Percentiles rank a stretch among this genome's conserved stretches.
Evolutionary conservation across 2,797 vertebrate genomes (phyloP).

Genomic region (Semaprochilodus insignis): DNA sequence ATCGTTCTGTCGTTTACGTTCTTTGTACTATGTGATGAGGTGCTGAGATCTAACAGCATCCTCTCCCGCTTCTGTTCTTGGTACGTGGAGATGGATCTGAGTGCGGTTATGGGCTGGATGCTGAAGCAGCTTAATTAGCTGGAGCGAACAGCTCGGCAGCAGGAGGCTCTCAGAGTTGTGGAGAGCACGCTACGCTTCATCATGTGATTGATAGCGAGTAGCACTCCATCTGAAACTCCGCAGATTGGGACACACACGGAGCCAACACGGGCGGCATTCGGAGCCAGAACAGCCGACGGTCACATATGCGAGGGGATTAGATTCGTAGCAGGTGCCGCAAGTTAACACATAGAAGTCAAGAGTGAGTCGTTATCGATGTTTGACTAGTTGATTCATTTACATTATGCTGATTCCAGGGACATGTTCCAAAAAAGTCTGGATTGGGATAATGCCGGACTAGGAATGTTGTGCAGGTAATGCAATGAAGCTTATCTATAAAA

Average conservation of each 20-base stretch:
- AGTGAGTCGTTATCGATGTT: no score
- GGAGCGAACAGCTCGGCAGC: conserved; percentile 37
- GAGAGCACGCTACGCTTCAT: conserved; percentile 2
- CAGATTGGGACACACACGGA: conserved; percentile 24
- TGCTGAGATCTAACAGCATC: not conserved
- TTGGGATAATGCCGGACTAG: no score
- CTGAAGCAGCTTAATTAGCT: conserved; percentile 53
- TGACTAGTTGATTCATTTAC: no score
- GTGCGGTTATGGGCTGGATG: conserved; percentile 8
- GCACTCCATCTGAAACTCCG: conserved; percentile 38
- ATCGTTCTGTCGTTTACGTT: not conserved
- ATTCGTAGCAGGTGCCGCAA: not conserved
- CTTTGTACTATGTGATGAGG: not conserved
- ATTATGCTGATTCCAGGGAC: no score
- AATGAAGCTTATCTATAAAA: no score
- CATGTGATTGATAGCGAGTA: conserved; percentile 43
- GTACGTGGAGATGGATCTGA: not conserved
- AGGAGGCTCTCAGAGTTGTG: not conserved
- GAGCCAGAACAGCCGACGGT: conserved; percentile 14
- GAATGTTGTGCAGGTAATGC: no score
- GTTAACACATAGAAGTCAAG: not conserved
- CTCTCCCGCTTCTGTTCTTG: not conserved
- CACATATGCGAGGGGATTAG: not conserved
- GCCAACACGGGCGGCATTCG: conserved; percentile 20
- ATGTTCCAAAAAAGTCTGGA: no score